Percentiles rank a stretch among this genome's conserved stretches.
Conservation (phyloP, 2,888 invertebrate genomes). For the Ectemnius continuus region DNA sequence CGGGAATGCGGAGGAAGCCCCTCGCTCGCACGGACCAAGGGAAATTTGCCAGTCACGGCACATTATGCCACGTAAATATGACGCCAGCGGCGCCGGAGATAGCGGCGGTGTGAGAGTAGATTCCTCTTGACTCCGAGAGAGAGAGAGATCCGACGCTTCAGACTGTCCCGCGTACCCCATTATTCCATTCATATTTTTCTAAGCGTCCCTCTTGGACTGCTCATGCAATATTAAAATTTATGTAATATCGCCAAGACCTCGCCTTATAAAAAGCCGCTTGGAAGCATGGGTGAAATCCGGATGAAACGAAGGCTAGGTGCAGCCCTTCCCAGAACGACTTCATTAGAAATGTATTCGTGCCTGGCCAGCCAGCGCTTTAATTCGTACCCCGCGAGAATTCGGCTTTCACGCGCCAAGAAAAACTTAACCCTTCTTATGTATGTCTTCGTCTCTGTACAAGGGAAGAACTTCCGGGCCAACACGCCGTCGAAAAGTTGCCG, state of each 20-base stretch:
- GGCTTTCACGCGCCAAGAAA: too few relatives aligned
- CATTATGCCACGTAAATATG: constrained; percentile 48
- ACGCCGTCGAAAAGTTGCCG: too few relatives aligned
- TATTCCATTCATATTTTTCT: constrained; percentile 10
- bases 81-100: not conserved
- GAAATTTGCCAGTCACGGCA: constrained; percentile 57
- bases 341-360: too few relatives aligned
- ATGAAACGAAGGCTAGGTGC: too few relatives aligned
- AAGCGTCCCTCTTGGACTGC: not conserved
- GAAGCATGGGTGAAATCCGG: too few relatives aligned
- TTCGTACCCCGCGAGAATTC: too few relatives aligned
- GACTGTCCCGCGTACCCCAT: constrained; percentile 4
- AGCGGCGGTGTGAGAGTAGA: constrained; percentile 7
- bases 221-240: constrained; percentile 2
- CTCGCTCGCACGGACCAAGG: constrained; percentile 24
- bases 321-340: too few relatives aligned
- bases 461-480: too few relatives aligned
- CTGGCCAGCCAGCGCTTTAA: too few relatives aligned
- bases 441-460: too few relatives aligned
- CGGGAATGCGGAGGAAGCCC: constrained; percentile 27
- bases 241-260: not conserved
- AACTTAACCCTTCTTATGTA: too few relatives aligned
- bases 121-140: constrained; percentile 23
- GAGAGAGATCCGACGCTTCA: not conserved
- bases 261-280: too few relatives aligned